Base-by-base conservation (phyloP, 2,797 vertebrate genomes). In the Gallinago nigripennis region DNA sequence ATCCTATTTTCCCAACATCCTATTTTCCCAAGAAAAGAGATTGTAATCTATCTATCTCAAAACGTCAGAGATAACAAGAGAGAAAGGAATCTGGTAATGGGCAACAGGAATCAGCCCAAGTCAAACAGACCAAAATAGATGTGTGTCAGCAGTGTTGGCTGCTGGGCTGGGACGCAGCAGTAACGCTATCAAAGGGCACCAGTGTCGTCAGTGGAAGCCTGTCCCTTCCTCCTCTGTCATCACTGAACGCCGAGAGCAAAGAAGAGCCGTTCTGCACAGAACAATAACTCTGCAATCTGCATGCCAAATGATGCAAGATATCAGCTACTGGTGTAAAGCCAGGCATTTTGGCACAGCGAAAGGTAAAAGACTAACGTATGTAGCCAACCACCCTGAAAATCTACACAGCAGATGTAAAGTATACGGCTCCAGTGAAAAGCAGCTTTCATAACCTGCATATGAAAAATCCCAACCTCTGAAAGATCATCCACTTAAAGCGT, bases 171-270 rank as follows among this genome's bases (percentile, higher is more conserved):
- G 76, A 16, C 8, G 27, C 78, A 56, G 81, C 30, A 4, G 71
- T 13, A 37, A 31, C 2, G 3, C 76, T 80, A 77, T 78, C 86
- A 88, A 65, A 92, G 70, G 87, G 65, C 83, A 88, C 30, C 24
- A 12, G 92, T 82, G 88, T 58, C 35, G 28, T 92, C 87, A 92
- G 16, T 65, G 81, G 81, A 51, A 92, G 79, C 76, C 73, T 45
- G 83, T 90, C 88, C 90, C 94, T 92, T 97, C 94, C 94, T 92
- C 30, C 57, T 92, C 95, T 93, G 83, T 86, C 91, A 94, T 69
- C 78, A 16, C 92, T 4, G 11, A 79, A 53, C 4, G 2, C 68
- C 2, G 21, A 43, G 63, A 86, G 89, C 61, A 66, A 70, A 85
- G 87, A 51, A 4, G 60, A 78, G 69, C 72, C 2, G 6, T 33